These are phyloP conservation scores for Rutpela maculata DNA, from an alignment of 2,888 invertebrate species.

Conservation along the genomic window DNA sequence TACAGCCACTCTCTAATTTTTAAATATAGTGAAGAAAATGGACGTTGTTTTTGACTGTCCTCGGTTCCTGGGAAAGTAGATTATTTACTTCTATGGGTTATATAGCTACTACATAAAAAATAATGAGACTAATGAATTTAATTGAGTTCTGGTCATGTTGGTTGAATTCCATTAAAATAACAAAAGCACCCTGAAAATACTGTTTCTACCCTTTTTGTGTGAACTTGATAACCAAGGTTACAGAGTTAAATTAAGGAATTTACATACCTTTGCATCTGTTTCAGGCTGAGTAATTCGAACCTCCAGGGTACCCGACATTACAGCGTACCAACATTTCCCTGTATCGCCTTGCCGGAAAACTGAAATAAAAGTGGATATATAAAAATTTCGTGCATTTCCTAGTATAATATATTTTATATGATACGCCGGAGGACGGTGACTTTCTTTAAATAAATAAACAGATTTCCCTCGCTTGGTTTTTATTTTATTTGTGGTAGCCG, in stretches of 20 bases:
- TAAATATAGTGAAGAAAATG: too few relatives aligned
- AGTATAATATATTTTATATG: background rate
- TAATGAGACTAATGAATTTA: background rate
- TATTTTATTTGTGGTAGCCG: background rate
- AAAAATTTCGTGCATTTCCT: background rate
- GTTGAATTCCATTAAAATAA: background rate
- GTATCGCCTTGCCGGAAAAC: conserved; percentile 87
- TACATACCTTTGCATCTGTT: conserved; percentile 78
- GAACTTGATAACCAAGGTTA: conserved; percentile 1
- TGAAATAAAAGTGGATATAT: conserved; percentile 69
- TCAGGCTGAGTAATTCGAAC: conserved; percentile 79
- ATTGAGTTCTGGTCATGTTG: background rate
- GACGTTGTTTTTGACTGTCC: too few relatives aligned
- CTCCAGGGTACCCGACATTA: conserved; percentile 83
- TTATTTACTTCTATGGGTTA: too few relatives aligned
- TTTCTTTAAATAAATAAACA: conserved; percentile 2
- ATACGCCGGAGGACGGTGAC: background rate
- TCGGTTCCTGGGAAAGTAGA: too few relatives aligned
- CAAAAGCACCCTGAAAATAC: background rate
- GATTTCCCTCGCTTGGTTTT: background rate
- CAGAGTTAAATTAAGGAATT: conserved; percentile 40
- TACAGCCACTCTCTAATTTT: too few relatives aligned
- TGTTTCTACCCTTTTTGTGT: background rate
- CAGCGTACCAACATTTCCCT: conserved; percentile 87
- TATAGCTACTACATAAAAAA: background rate